Evolutionary conservation across 1,140 invertebrate species (phyloP), one percentile per base, ranked within the genome.

Genomic region (Leptonema lineaticorne): DNA sequence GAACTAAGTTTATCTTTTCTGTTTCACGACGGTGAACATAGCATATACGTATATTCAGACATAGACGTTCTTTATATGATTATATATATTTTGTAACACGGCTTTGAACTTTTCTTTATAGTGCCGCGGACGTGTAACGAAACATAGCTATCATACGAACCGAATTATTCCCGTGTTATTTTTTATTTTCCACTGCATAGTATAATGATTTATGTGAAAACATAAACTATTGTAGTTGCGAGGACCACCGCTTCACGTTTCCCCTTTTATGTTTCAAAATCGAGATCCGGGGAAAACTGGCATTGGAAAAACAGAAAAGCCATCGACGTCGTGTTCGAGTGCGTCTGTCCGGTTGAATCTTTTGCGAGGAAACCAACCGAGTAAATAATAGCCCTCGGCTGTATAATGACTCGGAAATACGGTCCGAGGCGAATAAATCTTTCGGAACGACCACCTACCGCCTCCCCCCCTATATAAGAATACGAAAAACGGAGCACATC

Each of bases 391-490:
- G 60, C 48, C 30, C 33, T 58, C n/a, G 62, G 66, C 28, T 62
- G 63, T 58, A 71, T 71, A 71, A 71, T 71, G 60, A 63, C 16
- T 30, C 60, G 70, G 70, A 71, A 71, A 67, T 68, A 59, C 53
- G 26, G 48, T 26, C 33, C 33, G 28, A 58, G 29, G 56, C 30
- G 67, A 66, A 71, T 71, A 71, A 71, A 71, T 68, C 66, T 68
- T 41, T 63, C 16, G 59, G 30, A 66, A 64, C 28, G 59, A 62
- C 16, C 37, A 9, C 16, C 37, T 41, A 9, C n/a, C 37, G 11
- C 37, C n/a, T n/a, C 59, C 59, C 5, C 37, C 11, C 37, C 11
- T 41, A 9, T 11, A 14, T 11, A 41, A 41, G 37, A 41, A 41
- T 41, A 27, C 46, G n/a, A 18, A 26, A 22, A 3, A 20, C 24